Base-by-base conservation (phyloP, 1,140 invertebrate genomes). In the Caenorhabditis brenneri region DNA sequence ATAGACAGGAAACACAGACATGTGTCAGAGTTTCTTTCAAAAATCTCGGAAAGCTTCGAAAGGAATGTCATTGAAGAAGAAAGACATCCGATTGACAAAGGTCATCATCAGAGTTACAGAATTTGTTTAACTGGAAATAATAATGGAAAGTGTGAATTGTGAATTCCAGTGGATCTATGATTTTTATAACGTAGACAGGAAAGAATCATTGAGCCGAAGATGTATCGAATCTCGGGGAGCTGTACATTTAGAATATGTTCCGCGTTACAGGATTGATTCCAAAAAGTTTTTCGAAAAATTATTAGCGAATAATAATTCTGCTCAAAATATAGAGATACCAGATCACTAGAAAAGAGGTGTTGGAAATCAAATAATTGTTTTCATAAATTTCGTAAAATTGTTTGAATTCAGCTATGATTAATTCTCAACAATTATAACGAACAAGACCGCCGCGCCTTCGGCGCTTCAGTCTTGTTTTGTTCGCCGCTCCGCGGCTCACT, bases 21-120 rank as follows among this genome's bases (percentile, higher is more conserved):
- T 24, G 33, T 74, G 65, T 74, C 65, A 74, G 65, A 74, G 36
- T 74, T 74, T 74, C 65, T 42, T 74, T 74, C 65, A 74, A 74
- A 74, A 74, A 74, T 74, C 65, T 74, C 65, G 10, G 65, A 42
- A 36, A 42, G 65, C n/a, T 46, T 10, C 36, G 33, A n/a, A 7
- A 12, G 5, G 19, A 19, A 3, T 36, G 58, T 29, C 36, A 22
- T 15, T 36, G 33, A 27, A 12, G 36, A n/a, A 5, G n/a, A 74
- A 19, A 16, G 31, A 36, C 16, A 42, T 74, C n/a, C 36, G n/a
- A 31, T 12, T 42, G 65, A 39, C 33, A 24, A 74, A 74, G 65
- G 65, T 74, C 65, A 74, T 74, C 65, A 74, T 46, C n/a, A 29
- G 29, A 65, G 31, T 65, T n/a, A 36, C 55, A n/a, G 65, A 42